These are phyloP conservation scores for Ligdia adustata DNA, from an alignment of 2,888 invertebrate species.

Conservation along the genomic window DNA sequence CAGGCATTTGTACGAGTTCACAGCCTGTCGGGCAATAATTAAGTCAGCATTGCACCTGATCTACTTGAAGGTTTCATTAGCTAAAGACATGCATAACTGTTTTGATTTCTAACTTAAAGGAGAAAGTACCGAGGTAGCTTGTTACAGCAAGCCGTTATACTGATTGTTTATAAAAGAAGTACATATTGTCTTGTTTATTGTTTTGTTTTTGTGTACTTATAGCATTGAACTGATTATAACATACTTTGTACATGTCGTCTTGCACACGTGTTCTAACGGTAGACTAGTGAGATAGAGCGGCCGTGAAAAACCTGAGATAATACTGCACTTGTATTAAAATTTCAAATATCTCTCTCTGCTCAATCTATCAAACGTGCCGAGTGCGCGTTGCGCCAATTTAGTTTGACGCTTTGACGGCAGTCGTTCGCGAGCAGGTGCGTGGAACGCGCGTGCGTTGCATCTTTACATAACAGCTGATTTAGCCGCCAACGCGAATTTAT, in stretches of 20 bases:
- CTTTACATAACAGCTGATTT: slow-evolving; percentile 66
- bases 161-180: no score
- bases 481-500: slow-evolving; percentile 63
- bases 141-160: background rate
- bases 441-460: slow-evolving; percentile 74
- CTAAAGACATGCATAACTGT: background rate
- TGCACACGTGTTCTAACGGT: slow-evolving; percentile 5
- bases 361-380: slow-evolving; percentile 62
- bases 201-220: no score
- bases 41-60: slow-evolving; percentile 7
- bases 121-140: background rate
- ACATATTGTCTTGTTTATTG: no score
- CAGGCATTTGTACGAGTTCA: slow-evolving; percentile 30
- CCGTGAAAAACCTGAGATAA: slow-evolving; percentile 41
- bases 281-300: slow-evolving; percentile 18
- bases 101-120: no score
- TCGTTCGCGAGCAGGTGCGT: slow-evolving; percentile 79
- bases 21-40: slow-evolving; percentile 25
- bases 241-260: background rate
- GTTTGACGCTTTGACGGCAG: slow-evolving; percentile 73
- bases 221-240: no score
- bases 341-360: slow-evolving; percentile 54
- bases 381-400: slow-evolving; percentile 73
- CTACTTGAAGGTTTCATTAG: slow-evolving; percentile 10
- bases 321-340: slow-evolving; percentile 51